phyloP scores from a whole-genome alignment of 2,797 vertebrate genomes.

The Phoxinus dragarum region DNA sequence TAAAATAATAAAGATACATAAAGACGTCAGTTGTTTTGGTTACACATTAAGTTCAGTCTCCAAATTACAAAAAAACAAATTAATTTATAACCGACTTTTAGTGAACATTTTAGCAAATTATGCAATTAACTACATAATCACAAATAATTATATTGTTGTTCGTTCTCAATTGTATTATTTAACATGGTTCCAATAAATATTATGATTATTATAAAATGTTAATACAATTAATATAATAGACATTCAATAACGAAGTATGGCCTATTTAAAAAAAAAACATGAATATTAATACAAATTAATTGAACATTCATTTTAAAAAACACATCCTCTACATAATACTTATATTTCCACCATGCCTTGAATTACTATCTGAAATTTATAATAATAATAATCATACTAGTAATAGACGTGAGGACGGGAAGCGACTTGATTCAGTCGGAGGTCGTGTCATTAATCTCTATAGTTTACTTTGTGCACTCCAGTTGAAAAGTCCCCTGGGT shows the following conservation, averaged over 20 bases:
- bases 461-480: slow-evolving; percentile 79
- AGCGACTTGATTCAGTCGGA: slow-evolving; percentile 74
- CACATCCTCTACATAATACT: neutral
- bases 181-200: neutral
- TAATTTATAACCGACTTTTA: neutral
- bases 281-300: neutral
- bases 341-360: neutral
- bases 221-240: slow-evolving; percentile 28
- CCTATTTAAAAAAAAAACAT: neutral
- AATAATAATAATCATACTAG: slow-evolving; percentile 52
- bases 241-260: neutral
- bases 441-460: slow-evolving; percentile 80
- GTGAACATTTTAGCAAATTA: neutral
- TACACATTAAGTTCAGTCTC: neutral
- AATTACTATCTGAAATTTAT: slow-evolving; percentile 40
- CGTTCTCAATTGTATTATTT: neutral
- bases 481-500: slow-evolving; percentile 80
- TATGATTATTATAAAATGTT: neutral
- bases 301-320: too few relatives aligned
- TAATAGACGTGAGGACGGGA: slow-evolving; percentile 59
- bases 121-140: neutral
- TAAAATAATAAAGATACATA: neutral
- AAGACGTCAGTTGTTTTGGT: neutral
- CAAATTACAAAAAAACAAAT: neutral
- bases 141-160: neutral